Evolutionary conservation across 1,140 invertebrate genomes (phyloP).

Genomic region (Solenopsis fugax): DNA sequence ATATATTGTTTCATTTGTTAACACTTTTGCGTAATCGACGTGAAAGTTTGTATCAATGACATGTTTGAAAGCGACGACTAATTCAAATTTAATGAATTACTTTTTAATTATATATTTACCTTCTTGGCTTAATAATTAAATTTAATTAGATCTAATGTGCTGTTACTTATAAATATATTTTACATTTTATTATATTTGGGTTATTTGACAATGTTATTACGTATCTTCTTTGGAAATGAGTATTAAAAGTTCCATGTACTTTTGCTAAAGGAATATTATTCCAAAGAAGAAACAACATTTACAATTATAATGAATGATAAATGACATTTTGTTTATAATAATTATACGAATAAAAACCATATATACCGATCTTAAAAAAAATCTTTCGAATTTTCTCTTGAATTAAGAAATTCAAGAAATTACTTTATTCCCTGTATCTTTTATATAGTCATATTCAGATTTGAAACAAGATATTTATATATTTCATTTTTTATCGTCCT

Average conservation of each 20-base stretch:
- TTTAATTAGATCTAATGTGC: neutral
- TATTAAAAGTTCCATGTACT: neutral
- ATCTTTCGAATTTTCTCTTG: too few relatives aligned
- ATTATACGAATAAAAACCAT: too few relatives aligned
- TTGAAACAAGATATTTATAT: slow-evolving; percentile 5
- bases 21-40: neutral
- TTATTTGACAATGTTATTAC: neutral
- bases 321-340: neutral
- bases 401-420: neutral
- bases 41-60: neutral
- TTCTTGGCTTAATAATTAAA: neutral
- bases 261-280: slow-evolving; percentile 1
- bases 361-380: too few relatives aligned
- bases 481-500: neutral
- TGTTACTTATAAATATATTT: neutral
- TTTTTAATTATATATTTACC: neutral
- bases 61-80: neutral
- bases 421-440: neutral
- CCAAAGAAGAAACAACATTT: neutral
- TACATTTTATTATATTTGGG: neutral
- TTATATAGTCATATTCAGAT: neutral
- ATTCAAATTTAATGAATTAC: neutral
- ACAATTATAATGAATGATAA: neutral
- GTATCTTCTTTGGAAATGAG: neutral
- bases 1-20: neutral